Percentiles rank a stretch among this genome's conserved stretches.
Evolutionary conservation across 2,888 invertebrate genomes (phyloP).

Genomic region (Polia nebulosa): DNA sequence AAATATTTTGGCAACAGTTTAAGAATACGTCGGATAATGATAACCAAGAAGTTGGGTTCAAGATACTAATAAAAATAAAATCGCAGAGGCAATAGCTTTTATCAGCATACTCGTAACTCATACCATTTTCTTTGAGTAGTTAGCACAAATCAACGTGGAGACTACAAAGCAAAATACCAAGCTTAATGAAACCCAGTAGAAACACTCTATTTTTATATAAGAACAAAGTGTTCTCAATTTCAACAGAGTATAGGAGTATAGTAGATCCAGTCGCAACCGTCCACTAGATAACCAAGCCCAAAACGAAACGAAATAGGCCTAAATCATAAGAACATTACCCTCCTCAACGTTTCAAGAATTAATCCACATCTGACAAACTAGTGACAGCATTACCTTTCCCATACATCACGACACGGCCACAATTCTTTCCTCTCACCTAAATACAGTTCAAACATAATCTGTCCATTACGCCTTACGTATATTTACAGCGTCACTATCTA

Average conservation of each 20-base stretch:
- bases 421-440: constrained; percentile 35
- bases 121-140: too few species aligned
- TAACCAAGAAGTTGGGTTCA: background rate
- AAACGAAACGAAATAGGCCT: background rate
- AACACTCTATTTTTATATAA: too few species aligned
- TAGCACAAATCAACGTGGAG: too few species aligned
- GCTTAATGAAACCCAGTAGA: too few species aligned
- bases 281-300: background rate
- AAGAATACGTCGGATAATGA: background rate
- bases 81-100: background rate
- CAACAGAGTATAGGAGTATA: too few species aligned
- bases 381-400: constrained; percentile 26
- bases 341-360: constrained; percentile 7
- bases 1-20: background rate
- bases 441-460: constrained; percentile 65
- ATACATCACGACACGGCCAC: constrained; percentile 50
- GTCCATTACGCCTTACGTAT: constrained; percentile 64
- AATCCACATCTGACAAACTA: constrained; percentile 29
- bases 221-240: too few species aligned
- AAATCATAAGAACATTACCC: background rate
- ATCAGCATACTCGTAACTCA: too few species aligned
- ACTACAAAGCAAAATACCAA: too few species aligned
- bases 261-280: background rate
- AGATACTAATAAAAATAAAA: background rate
- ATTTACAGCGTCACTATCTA: constrained; percentile 74